Evolutionary conservation across 2,113 vertebrate species (phyloP).

Genomic region (Entomyzon cyanotis): DNA sequence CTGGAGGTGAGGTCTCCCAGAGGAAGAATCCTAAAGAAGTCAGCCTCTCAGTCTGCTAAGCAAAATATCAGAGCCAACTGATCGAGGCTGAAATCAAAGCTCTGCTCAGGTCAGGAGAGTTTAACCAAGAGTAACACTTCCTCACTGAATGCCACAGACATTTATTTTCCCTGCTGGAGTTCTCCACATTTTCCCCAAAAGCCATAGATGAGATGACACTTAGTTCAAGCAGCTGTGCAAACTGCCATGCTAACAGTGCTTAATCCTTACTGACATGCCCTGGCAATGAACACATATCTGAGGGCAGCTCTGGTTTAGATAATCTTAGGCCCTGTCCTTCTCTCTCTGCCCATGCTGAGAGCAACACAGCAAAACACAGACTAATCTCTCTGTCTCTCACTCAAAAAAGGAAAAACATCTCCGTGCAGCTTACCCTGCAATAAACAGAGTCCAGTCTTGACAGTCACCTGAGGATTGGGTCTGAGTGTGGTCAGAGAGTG

Average conservation of each 20-base stretch:
- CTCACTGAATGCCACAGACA: background rate
- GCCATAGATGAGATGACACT: background rate
- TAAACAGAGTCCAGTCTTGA: background rate
- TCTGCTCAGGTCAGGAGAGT: background rate
- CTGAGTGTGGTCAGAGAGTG: background rate
- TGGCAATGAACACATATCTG: background rate
- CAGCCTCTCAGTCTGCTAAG: background rate
- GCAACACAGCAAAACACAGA: background rate
- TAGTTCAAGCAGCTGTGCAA: background rate
- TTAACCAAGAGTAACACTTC: background rate
- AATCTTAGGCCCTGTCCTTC: background rate
- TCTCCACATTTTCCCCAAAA: background rate
- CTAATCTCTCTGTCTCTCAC: background rate
- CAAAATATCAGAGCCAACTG: background rate
- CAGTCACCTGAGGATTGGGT: background rate
- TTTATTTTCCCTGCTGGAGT: constrained; percentile 15
- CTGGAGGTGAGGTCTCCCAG: background rate
- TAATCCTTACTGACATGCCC: background rate
- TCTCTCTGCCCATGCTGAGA: background rate
- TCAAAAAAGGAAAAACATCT: background rate
- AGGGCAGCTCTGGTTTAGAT: background rate
- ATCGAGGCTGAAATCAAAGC: background rate
- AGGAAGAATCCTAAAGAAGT: background rate
- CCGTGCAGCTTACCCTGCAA: background rate
- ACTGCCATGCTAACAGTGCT: background rate